Evolutionary conservation across 2,888 invertebrate species (phyloP).

Genomic region (Pinctada fucata): DNA sequence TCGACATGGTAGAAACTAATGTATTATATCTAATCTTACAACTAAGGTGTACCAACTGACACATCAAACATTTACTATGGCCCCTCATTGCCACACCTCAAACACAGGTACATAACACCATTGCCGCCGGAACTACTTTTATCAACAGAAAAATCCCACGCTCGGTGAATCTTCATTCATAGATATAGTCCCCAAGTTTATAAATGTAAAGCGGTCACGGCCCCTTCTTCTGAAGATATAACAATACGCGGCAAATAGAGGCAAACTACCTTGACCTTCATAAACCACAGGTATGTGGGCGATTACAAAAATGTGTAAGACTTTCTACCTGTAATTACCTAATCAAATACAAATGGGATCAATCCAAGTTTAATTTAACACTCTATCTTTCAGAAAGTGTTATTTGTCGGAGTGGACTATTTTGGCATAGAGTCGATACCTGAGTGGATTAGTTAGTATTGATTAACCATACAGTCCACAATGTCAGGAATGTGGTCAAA

Average conservation of each 20-base stretch:
- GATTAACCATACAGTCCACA: neutral
- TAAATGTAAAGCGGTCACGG: too few species aligned
- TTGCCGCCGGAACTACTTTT: neutral
- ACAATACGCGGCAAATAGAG: too few species aligned
- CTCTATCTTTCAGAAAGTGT: neutral
- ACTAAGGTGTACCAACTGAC: neutral
- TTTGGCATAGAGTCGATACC: too few species aligned
- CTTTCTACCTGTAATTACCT: neutral
- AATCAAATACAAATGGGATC: constrained; percentile 2
- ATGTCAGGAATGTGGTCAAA: neutral
- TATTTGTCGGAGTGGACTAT: too few species aligned
- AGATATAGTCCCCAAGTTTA: neutral
- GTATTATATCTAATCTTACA: neutral
- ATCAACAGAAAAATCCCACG: neutral
- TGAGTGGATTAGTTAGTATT: neutral
- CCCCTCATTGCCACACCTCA: neutral
- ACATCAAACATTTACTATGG: neutral
- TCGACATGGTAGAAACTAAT: neutral
- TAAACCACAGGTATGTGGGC: constrained; percentile 1
- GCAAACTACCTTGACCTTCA: neutral
- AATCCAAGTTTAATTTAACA: neutral
- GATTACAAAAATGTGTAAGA: neutral
- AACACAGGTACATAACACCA: neutral
- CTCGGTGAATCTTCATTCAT: neutral
- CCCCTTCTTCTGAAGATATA: too few species aligned